A percentile compares a stretch with the other conserved stretches of the same genome.
Conservation (phyloP, 1,140 invertebrate species). For the Bombus impatiens region DNA sequence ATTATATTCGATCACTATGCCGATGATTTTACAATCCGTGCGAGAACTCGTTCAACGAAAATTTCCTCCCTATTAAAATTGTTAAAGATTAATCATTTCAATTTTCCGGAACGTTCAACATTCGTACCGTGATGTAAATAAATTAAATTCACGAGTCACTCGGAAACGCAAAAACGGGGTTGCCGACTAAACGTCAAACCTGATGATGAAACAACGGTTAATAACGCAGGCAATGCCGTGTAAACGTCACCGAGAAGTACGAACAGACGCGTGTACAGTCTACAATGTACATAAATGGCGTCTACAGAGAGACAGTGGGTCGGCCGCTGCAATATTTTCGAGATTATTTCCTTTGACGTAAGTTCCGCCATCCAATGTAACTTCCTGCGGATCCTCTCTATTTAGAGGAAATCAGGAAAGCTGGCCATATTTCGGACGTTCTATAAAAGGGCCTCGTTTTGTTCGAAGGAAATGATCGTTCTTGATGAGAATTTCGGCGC, state of each 20-base stretch:
- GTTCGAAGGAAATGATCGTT: too few species aligned
- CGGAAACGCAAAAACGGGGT: neutral
- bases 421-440: neutral
- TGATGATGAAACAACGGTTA: neutral
- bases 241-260: neutral
- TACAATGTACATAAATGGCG: neutral
- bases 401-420: too few species aligned
- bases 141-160: neutral
- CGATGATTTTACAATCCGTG: too few species aligned
- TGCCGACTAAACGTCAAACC: neutral
- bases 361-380: slow-evolving; percentile 17
- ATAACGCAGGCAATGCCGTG: neutral
- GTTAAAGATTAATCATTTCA: too few species aligned
- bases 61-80: too few species aligned
- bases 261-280: neutral
- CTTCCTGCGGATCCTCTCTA: neutral
- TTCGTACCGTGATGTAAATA: neutral
- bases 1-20: too few species aligned
- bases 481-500: too few species aligned
- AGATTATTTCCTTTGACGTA: slow-evolving; percentile 31
- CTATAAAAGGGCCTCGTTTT: neutral
- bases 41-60: too few species aligned
- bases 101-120: too few species aligned
- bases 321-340: neutral
- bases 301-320: neutral